These are phyloP conservation scores for Austrofundulus limnaeus DNA, from an alignment of 2,113 vertebrate genomes.

Conservation along the genomic window DNA sequence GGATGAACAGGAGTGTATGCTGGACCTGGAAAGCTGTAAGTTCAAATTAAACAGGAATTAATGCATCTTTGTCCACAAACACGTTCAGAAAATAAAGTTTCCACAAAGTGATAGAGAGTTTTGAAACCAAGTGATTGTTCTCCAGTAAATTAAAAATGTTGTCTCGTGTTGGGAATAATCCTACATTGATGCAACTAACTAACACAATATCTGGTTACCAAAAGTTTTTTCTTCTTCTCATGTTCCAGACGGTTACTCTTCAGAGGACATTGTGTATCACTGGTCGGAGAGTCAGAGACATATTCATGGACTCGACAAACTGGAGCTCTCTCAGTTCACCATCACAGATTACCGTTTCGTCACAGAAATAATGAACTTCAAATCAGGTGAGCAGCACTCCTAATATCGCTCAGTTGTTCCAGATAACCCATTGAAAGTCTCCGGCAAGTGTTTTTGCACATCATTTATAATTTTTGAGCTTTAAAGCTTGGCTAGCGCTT, in stretches of 20 bases:
- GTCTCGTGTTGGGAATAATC: background rate
- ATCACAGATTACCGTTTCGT: conserved; percentile 92
- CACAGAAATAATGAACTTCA: conserved; percentile 94
- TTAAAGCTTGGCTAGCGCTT: conserved; percentile 2
- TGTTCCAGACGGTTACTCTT: conserved; percentile 91
- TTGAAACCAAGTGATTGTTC: background rate
- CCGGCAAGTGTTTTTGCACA: conserved; percentile 7
- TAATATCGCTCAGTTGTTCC: background rate
- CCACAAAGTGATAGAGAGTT: no score
- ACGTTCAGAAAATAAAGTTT: no score
- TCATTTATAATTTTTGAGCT: background rate
- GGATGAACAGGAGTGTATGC: conserved; percentile 97
- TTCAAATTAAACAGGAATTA: conserved; percentile 20
- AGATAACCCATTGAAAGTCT: background rate
- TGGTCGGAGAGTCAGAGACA: conserved; percentile 95
- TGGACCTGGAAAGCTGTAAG: conserved; percentile 98
- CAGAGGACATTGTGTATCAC: conserved; percentile 94
- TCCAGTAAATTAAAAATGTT: no score
- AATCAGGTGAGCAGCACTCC: conserved; percentile 83
- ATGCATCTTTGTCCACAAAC: no score
- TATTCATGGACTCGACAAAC: conserved; percentile 93
- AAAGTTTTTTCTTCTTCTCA: background rate
- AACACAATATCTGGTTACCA: background rate
- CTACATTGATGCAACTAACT: background rate
- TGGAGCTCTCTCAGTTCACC: conserved; percentile 96